Conservation (phyloP, 2,888 invertebrate genomes). For the Crematogaster levior region DNA sequence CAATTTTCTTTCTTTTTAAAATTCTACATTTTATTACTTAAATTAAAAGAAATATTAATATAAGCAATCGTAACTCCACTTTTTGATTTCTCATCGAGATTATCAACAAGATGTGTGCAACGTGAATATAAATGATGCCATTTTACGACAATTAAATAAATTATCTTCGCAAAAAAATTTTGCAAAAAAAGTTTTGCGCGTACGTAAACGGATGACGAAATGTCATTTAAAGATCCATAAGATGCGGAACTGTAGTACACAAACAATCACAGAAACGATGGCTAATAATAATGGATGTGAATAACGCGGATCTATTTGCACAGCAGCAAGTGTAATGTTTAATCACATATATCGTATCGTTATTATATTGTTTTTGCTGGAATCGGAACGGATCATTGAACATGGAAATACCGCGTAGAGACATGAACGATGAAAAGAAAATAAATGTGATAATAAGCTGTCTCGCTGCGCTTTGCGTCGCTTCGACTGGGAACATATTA, state of each 20-base stretch:
- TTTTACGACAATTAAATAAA: not conserved
- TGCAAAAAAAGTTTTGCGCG: not conserved
- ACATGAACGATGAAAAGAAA: constrained; percentile 25
- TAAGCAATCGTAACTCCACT: not conserved
- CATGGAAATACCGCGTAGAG: constrained; percentile 4
- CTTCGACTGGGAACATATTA: not conserved
- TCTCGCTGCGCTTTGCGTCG: not conserved
- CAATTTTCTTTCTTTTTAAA: not conserved
- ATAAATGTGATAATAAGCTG: constrained; percentile 45
- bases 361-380: constrained; percentile 13
- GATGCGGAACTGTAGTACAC: not conserved
- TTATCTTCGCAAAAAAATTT: not conserved
- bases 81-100: not conserved
- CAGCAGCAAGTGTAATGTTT: not conserved
- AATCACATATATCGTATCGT: not conserved
- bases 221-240: constrained; percentile 19
- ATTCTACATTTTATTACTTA: not conserved
- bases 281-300: not conserved
- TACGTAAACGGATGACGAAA: constrained; percentile 33
- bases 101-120: not conserved
- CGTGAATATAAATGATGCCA: not conserved
- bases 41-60: not conserved
- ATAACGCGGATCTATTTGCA: not conserved
- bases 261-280: not conserved
- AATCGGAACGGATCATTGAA: constrained; percentile 17